Base-by-base conservation (phyloP, 2,888 invertebrate species). In the Drosophila tanythrix region DNA sequence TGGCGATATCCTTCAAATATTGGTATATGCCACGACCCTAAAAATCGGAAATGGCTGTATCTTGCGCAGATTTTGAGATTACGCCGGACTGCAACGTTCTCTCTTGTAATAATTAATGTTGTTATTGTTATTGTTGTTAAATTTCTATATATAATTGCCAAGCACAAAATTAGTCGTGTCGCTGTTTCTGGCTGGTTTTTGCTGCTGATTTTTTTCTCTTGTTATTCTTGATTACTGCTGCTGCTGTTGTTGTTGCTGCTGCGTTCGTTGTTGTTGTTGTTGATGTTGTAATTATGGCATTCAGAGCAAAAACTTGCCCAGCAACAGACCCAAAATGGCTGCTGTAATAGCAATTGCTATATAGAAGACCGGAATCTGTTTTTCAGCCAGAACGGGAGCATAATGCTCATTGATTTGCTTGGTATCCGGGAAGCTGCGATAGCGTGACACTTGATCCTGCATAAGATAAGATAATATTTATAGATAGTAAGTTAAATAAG, bases 241-340 rank as follows among this genome's bases (percentile, higher is more conserved):
- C 25, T 31, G 62, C 33, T 68, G 33, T 8, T 63, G 27, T 46
- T 40, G 33, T 43, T 69, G 61, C 38, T 61, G 57, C 33, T 71
- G 53, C n/a, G 59, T 59, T 65, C 68, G 56, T 68, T 74, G 59
- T 21, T 57, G 25, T 36, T 51, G 59, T 61, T 60, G 55, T 40
- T 63, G 40, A 18, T 69, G n/a, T 35, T 61, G 31, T 55, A 50
- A 40, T 91, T 86, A 85, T 88, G 85, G 89, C 92, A 94, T 95
- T 96, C 96, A 97, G 94, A 97, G 96, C 94, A 96, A 94, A 94
- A 96, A 96, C 94, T 97, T 97, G 93, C 97, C 97, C 93, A 97
- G 94, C 93, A 97, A 94, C 92, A 97, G 94, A 92, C 97, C 96
- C 92, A 96, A 93, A 81, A 97, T 92, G 83, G 95, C 95, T 94